A percentile compares a stretch with the other conserved stretches of the same genome.
These are phyloP conservation scores for Patella pellucida DNA, from an alignment of 2,888 invertebrate genomes.

Conservation along the genomic window DNA sequence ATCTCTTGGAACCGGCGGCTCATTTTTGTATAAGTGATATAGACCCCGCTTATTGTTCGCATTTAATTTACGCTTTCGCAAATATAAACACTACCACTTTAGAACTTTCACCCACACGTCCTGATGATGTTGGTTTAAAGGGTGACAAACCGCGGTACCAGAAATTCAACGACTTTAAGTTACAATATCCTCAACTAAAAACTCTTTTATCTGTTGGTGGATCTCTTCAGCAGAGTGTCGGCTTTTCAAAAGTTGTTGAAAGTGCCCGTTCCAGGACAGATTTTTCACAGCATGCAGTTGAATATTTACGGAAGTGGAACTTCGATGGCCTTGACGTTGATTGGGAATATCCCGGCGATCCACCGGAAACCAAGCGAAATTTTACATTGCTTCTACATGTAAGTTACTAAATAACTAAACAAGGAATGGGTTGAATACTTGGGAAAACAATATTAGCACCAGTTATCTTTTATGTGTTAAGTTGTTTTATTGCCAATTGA, in stretches of 20 bases:
- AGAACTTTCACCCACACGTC: slow-evolving; percentile 71
- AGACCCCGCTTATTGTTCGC: slow-evolving; percentile 93
- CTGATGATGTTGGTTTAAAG: slow-evolving; percentile 27
- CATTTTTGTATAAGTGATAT: slow-evolving; percentile 81
- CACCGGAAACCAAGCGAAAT: slow-evolving; percentile 32
- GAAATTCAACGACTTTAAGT: slow-evolving; percentile 54
- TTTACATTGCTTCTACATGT: slow-evolving; percentile 49
- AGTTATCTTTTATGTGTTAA: no score
- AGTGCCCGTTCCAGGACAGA: slow-evolving; percentile 38
- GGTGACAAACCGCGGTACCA: slow-evolving; percentile 35
- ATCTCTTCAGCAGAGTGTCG: slow-evolving; percentile 30
- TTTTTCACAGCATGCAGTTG: slow-evolving; percentile 48
- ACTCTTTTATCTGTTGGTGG: slow-evolving; percentile 64
- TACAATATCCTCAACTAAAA: slow-evolving; percentile 44
- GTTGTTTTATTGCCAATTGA: no score
- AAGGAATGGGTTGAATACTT: no score
- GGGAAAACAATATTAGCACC: no score
- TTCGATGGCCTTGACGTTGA: slow-evolving; percentile 64
- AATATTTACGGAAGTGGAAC: slow-evolving; percentile 48
- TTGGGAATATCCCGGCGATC: slow-evolving; percentile 63
- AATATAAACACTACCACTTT: slow-evolving; percentile 95
- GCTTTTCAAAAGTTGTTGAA: slow-evolving; percentile 44
- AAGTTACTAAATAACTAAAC: not conserved
- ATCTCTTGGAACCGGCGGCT: slow-evolving; percentile 38
- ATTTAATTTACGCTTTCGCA: slow-evolving; percentile 96